phyloP scores from a whole-genome alignment of 2,113 vertebrate species.

The Heterochromis multidens region DNA sequence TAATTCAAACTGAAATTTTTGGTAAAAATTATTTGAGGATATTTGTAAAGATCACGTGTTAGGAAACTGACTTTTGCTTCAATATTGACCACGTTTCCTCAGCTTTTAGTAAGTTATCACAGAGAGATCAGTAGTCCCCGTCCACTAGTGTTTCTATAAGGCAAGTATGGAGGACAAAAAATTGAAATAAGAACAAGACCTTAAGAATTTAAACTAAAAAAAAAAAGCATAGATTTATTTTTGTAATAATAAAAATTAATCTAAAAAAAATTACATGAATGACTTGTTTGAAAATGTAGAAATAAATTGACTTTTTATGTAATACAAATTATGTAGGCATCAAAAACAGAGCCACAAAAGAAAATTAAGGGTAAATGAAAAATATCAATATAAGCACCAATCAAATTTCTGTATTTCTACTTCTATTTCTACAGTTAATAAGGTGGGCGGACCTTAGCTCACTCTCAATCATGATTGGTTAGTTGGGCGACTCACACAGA shows the following conservation, averaged over 20 bases:
- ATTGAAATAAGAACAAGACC: too few species aligned
- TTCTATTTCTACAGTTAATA: too few species aligned
- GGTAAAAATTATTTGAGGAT: rapidly evolving
- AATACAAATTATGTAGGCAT: neutral
- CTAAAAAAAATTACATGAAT: neutral
- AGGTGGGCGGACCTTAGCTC: neutral
- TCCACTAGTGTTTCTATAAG: neutral
- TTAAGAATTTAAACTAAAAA: too few species aligned
- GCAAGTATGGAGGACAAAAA: rapidly evolving
- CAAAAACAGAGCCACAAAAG: too few species aligned
- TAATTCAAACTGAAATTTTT: neutral
- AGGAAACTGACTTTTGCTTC: neutral
- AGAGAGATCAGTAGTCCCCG: neutral
- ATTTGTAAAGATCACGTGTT: neutral
- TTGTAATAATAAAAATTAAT: neutral
- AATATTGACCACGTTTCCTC: neutral
- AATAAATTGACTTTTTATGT: neutral
- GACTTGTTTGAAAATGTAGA: neutral
- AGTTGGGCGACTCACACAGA: neutral
- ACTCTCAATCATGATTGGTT: neutral
- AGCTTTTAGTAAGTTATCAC: too few species aligned
- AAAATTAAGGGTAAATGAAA: too few species aligned
- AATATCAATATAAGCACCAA: too few species aligned
- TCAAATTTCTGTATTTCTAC: too few species aligned
- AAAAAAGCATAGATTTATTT: neutral